Percentiles rank a stretch among this genome's conserved stretches.
Conservation (phyloP, 2,797 vertebrate species). For the Adelosebastes latens region DNA sequence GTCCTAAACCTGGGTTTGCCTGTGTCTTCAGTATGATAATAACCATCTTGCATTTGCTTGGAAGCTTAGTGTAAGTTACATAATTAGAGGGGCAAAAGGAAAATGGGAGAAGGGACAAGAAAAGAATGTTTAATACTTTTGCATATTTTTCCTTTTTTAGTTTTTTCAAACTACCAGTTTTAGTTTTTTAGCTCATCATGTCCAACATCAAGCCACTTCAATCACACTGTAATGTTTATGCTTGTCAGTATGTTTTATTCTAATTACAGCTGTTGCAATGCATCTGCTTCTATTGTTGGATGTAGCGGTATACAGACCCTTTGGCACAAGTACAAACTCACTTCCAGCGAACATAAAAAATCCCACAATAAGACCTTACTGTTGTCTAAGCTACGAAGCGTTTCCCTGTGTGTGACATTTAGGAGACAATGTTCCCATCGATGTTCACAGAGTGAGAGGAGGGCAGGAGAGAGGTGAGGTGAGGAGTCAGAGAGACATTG, state of each 20-base stretch:
- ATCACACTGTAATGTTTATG: neutral
- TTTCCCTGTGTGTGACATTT: neutral
- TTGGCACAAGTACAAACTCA: neutral
- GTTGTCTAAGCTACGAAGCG: neutral
- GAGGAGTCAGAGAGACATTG: conserved; percentile 29
- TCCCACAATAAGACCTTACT: neutral
- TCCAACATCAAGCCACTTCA: neutral
- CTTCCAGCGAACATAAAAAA: neutral
- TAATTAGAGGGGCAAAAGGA: neutral
- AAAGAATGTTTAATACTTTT: neutral
- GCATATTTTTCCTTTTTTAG: neutral
- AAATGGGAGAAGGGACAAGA: neutral
- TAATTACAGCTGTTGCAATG: conserved; percentile 13
- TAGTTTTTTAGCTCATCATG: neutral
- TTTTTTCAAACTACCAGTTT: neutral
- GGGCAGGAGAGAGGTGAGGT: conserved; percentile 21
- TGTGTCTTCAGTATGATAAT: neutral
- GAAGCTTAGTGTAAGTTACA: neutral
- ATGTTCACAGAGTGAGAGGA: conserved; percentile 4
- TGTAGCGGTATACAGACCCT: neutral
- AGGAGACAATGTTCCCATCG: conserved; percentile 21
- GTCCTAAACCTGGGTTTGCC: neutral
- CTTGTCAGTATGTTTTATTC: neutral
- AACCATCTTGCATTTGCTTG: neutral
- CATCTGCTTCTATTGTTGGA: conserved; percentile 4